A percentile compares a stretch with the other conserved stretches of the same genome.
Evolutionary conservation across 2,888 invertebrate species (phyloP).

Genomic region (Blera fallax): DNA sequence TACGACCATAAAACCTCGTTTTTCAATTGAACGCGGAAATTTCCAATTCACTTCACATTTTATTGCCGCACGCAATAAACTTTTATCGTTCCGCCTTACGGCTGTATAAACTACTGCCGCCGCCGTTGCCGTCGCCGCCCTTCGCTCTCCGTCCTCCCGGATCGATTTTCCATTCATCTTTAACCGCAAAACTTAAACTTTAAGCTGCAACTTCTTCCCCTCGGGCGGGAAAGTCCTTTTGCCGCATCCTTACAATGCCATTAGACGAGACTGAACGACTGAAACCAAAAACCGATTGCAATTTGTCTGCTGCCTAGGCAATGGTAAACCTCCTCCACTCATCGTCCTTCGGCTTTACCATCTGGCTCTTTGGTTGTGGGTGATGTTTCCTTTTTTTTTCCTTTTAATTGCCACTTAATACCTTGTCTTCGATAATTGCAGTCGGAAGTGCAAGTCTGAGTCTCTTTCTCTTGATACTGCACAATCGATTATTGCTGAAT

Average conservation of each 20-base stretch:
- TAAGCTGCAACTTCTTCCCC: conserved; percentile 5
- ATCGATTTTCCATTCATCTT: conserved; percentile 54
- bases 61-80: conserved; percentile 65
- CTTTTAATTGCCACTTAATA: conserved; percentile 62
- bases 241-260: neutral
- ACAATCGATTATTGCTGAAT: conserved; percentile 57
- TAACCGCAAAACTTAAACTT: conserved; percentile 19
- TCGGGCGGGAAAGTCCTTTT: too few species aligned
- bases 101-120: neutral
- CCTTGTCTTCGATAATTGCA: conserved; percentile 67
- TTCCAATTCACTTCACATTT: conserved; percentile 69
- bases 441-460: conserved; percentile 44
- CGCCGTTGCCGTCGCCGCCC: too few species aligned
- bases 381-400: neutral
- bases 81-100: conserved; percentile 49
- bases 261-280: neutral
- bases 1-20: conserved; percentile 56
- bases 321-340: neutral
- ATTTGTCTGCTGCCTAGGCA: conserved; percentile 49
- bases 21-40: conserved; percentile 68
- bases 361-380: neutral
- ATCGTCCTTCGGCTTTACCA: neutral
- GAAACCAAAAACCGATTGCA: conserved; percentile 55
- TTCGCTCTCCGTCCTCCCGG: neutral
- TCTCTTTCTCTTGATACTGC: conserved; percentile 19